Base-by-base conservation (phyloP, 2,888 invertebrate genomes). In the Eupithecia subumbrata region DNA sequence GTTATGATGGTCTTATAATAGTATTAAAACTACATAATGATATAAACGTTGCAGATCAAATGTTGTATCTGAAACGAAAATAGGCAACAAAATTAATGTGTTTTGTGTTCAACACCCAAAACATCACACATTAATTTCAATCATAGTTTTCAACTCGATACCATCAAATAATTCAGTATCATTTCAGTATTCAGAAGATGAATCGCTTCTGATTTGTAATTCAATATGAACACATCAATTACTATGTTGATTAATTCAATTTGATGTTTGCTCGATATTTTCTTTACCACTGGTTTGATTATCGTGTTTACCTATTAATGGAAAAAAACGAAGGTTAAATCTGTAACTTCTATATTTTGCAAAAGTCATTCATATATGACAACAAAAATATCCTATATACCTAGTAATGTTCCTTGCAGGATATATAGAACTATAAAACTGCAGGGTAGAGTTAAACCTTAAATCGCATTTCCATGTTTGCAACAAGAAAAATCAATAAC, bases 191-290 rank as follows among this genome's bases (percentile, higher is more conserved):
- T 71, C 22, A 48, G 52, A 73, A 75, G 71, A 73, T 71, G 60
- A 68, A 71, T 75, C 40, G 72, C 40, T 43, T 43, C 67, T 75
- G 43, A 77, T 80, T 77, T 80, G 72, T 76, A 79, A 80, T 80
- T 80, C 77, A 79, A 79, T 78, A 77, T 67, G 68, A 73, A 64
- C 60, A 75, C 66, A 69, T 75, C 70, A 77, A 71, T 77, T 45
- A 69, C 69, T 67, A 77, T 72, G 72, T 66, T 74, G 60, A 74
- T 77, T 45, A 56, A 74, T 74, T 72, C 72, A 72, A 52, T 74
- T 48, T 40, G 30, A 73, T 68, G n/a, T 48, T 73, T 71, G 30
- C 71, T 71, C 48, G 70, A 73, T 71, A 48, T 67, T 73, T 76
- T 73, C 69, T 66, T 72, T 18, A 16, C 37, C 66, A 72, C 37